Base-by-base conservation (phyloP, 2,888 invertebrate genomes). In the Volucella bombylans region DNA sequence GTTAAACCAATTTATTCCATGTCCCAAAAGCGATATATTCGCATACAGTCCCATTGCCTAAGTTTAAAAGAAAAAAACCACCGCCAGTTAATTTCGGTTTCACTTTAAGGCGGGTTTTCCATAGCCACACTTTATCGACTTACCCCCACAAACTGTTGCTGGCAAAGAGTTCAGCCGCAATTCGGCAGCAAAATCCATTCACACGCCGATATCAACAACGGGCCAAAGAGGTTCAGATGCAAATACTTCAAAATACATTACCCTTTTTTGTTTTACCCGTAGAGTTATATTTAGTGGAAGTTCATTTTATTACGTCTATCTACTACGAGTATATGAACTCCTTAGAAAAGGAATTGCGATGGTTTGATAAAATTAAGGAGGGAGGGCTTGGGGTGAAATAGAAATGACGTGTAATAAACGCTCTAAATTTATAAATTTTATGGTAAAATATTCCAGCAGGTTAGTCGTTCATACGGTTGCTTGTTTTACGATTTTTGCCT, bases 1-100 rank as follows among this genome's bases (percentile, higher is more conserved):
- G 77, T 82, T 77, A 77, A 76, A 82, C 69, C 76, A 76, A 82
- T 82, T 82, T 82, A 76, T 77, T 61, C 69, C 71, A 52, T 77
- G 71, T 68, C 55, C 74, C 64, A 38, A n/a, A 65, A 72, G 61
- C 68, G 67, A 69, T 80, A 69, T 68, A 62, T 43, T 31, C 61
- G 43, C 14, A 10, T 41, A 15, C 49, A 11, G 41, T 31, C 49
- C 59, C 50, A 11, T 62, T 49, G 23, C 43, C 41, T 23, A 18
- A 59, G 6, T 6, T 18, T 23, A 10, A 11, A n/a, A 59, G 62
- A 62, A 38, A 72, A 72, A 54, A 62, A 14, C 10, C 23, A 10
- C 45, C 14, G 45, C 45, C 64, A 18, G 52, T 54, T 73, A 15
- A 23, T 52, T 72, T 61, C 62, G 52, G 52, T 72, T 61, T 18